phyloP scores from a whole-genome alignment of 2,888 invertebrate genomes.

The Philereme transversata region DNA sequence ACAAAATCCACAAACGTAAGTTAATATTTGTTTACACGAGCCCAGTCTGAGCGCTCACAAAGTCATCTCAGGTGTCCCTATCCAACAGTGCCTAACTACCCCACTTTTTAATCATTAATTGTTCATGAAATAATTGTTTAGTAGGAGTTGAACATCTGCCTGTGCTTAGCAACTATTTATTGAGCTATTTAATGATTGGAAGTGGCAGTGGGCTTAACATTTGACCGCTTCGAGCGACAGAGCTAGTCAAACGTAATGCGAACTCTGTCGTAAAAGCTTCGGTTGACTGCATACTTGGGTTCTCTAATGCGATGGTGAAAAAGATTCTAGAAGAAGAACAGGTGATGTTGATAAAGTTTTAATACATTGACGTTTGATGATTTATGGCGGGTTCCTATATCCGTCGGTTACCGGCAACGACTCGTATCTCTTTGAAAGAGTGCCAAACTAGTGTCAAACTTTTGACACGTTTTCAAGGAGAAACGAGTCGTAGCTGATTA shows the following conservation, averaged over 20 bases:
- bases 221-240: neutral
- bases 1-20: neutral
- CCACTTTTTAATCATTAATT: constrained; percentile 4
- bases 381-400: too few species aligned
- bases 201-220: neutral
- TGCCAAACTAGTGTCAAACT: too few species aligned
- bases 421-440: too few species aligned
- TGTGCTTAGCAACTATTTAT: constrained; percentile 8
- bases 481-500: too few species aligned
- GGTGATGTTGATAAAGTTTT: neutral
- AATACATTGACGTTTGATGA: neutral
- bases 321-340: neutral
- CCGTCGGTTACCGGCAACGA: too few species aligned
- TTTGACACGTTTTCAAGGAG: too few species aligned
- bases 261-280: neutral
- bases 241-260: neutral
- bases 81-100: constrained; percentile 8
- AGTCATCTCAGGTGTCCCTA: constrained; percentile 8
- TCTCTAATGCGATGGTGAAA: neutral
- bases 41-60: neutral
- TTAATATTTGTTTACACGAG: constrained; percentile 7
- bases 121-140: constrained; percentile 12
- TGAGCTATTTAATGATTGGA: constrained; percentile 5
- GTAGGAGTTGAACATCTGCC: constrained; percentile 2
- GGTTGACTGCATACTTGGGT: neutral